phyloP scores from a whole-genome alignment of 2,888 invertebrate genomes.

The Nemapogon koenigi region DNA sequence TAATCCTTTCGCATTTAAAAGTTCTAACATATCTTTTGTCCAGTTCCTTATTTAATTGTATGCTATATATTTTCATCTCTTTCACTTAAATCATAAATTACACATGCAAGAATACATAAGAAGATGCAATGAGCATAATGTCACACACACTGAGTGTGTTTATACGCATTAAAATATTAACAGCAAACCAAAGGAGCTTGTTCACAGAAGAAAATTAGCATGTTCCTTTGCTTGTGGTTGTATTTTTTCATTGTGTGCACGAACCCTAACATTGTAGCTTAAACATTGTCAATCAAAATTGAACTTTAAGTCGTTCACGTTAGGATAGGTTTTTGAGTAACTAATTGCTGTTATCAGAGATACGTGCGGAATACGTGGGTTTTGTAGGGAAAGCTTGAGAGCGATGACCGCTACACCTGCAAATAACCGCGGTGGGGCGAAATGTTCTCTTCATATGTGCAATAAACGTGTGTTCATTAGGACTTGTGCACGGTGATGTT shows the following conservation, averaged over 20 bases:
- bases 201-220: constrained; percentile 48
- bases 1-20: no score
- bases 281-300: neutral
- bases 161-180: no score
- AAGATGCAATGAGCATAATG: no score
- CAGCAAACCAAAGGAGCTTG: no score
- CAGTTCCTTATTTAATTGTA: no score
- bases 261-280: no score
- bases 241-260: constrained; percentile 2
- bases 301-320: neutral
- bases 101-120: no score
- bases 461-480: constrained; percentile 31
- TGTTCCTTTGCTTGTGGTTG: constrained; percentile 24
- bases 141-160: no score
- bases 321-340: neutral
- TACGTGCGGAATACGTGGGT: constrained; percentile 5
- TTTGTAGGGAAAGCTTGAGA: constrained; percentile 22
- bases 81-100: no score
- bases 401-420: constrained; percentile 60
- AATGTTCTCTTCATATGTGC: constrained; percentile 18
- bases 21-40: no score
- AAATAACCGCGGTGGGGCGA: constrained; percentile 32
- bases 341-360: neutral
- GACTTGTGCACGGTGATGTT: no score
- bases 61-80: no score